Base-by-base conservation (phyloP, 2,797 vertebrate genomes). In the Anguilla anguilla region DNA sequence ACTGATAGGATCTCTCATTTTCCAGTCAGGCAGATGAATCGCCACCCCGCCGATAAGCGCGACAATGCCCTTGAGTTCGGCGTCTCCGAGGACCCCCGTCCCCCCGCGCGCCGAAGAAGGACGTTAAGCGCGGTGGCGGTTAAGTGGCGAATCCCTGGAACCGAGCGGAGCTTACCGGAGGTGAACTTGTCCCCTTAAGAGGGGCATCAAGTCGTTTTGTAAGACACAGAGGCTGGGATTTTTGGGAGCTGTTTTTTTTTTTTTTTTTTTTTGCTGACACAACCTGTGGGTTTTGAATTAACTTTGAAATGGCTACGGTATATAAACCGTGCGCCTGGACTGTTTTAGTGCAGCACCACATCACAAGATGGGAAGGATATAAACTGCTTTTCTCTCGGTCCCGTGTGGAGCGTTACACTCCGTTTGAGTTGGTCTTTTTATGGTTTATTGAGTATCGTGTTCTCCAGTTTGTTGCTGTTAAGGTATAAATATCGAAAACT, bases 1-100 rank as follows among this genome's bases (percentile, higher is more conserved):
- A 72, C 88, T 89, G 96, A 96, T 97, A 96, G 90, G 89, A 96
- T 97, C 95, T 96, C 93, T 96, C 96, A 96, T 96, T 96, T 96
- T 95, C 94, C 94, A 94, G 92, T 91, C 89, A 89, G 89, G 89
- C 90, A 93, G 94, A 95, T 95, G 92, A 93, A 94, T 95, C 92
- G 88, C 87, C 43, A 55, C 85, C 85, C 72, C 28, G 7, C 92
- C 91, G 95, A 95, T 96, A 95, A 95, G 92, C 87, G 90, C 84
- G 91, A 93, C 91, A 93, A 93, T 94, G 95, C 91, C 95, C 95
- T 96, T 96, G 94, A 94, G 92, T 91, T 92, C 81, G 89, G 69
- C 86, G 67, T 89, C 84, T 88, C 84, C 88, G 85, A 49, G 61
- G 83, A 79, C 67, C 57, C 61, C 57, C 55, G 10, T 13, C 39